phyloP scores from a whole-genome alignment of 64 coral and sea anemone genomes.

The Pocillopora damicornis region DNA sequence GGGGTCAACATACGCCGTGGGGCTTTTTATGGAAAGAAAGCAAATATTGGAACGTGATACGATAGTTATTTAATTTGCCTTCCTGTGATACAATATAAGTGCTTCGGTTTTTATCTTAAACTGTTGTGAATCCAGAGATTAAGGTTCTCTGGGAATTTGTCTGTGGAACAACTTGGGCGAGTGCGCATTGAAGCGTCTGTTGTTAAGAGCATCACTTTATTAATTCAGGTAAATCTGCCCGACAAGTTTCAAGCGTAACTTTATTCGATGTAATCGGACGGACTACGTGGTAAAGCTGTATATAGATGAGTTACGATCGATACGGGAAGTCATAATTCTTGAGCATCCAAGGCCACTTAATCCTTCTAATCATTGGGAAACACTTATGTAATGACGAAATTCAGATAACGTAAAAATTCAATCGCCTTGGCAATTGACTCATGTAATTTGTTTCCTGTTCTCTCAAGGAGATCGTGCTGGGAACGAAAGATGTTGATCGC shows the following conservation, averaged over 20 bases:
- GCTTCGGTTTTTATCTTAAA: constrained; percentile 28
- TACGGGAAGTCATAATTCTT: constrained; percentile 13
- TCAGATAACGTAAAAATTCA: not conserved
- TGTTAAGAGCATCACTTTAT: not conserved
- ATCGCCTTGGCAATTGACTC: not conserved
- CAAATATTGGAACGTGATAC: constrained; percentile 83
- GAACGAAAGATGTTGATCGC: constrained; percentile 60
- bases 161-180: constrained; percentile 1
- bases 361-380: not conserved
- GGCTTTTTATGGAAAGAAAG: constrained; percentile 63
- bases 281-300: not conserved
- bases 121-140: not conserved
- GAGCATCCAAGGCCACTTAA: constrained; percentile 1
- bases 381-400: constrained; percentile 2
- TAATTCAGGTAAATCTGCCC: constrained; percentile 12
- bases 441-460: constrained; percentile 6
- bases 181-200: not conserved
- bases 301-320: not conserved
- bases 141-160: constrained; percentile 9
- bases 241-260: not conserved
- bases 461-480: constrained; percentile 24
- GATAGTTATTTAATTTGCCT: constrained; percentile 60
- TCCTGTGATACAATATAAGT: constrained; percentile 29
- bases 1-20: constrained; percentile 43
- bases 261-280: not conserved